These are phyloP conservation scores for Aricia agestis DNA, from an alignment of 1,140 invertebrate genomes.

Conservation along the genomic window DNA sequence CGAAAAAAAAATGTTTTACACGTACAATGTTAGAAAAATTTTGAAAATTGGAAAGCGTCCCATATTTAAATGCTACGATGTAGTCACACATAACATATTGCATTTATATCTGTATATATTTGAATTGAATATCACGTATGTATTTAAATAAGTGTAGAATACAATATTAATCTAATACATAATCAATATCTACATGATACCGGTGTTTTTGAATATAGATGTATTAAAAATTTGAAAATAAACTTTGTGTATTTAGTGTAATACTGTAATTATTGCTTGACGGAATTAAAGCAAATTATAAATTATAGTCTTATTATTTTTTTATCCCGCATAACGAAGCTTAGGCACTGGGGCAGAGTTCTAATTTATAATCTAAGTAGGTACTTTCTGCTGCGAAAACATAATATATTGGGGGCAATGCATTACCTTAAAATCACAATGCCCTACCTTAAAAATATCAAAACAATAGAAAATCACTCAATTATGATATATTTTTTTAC, in stretches of 20 bases:
- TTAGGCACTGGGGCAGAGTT: no score
- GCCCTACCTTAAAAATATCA: no score
- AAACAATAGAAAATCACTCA: no score
- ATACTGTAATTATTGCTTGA: conserved; percentile 65
- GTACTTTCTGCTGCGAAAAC: no score
- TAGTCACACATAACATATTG: no score
- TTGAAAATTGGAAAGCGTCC: background rate
- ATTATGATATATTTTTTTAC: no score
- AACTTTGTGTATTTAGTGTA: conserved; percentile 50
- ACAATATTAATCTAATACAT: conserved; percentile 30
- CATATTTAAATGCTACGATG: background rate
- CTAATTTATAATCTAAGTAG: no score
- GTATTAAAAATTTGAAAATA: conserved; percentile 30
- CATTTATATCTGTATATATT: background rate
- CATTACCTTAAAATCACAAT: no score
- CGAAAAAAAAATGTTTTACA: no score
- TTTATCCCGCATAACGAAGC: background rate
- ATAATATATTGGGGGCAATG: no score
- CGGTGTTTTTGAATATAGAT: conserved; percentile 16
- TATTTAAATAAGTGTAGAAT: background rate
- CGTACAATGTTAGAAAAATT: background rate
- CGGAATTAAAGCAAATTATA: conserved; percentile 60
- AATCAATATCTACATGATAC: conserved; percentile 37
- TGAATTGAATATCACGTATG: background rate
- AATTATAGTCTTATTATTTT: conserved; percentile 20